Evolutionary conservation across 2,888 invertebrate genomes (phyloP).

Genomic region (Papilio gigon): DNA sequence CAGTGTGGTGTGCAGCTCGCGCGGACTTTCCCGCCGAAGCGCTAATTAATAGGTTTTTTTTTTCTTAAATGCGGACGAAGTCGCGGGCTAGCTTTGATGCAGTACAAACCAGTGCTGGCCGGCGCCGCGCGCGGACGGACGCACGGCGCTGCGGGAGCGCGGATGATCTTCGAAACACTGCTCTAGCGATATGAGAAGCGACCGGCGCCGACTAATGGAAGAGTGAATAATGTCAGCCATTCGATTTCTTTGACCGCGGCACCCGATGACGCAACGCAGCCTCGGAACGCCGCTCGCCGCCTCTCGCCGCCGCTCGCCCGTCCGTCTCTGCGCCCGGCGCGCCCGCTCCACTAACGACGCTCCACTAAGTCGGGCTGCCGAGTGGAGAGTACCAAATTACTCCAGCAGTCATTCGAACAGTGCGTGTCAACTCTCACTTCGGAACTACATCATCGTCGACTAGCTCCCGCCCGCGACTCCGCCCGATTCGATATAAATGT

Average conservation of each 20-base stretch:
- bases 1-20: too few relatives aligned
- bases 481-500: not conserved
- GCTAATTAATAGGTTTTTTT: too few relatives aligned
- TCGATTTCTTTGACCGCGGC: constrained; percentile 20
- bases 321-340: constrained; percentile 1
- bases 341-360: too few relatives aligned
- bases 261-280: constrained; percentile 2
- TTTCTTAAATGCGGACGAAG: too few relatives aligned
- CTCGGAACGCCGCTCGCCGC: not conserved
- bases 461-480: not conserved
- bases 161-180: not conserved
- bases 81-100: too few relatives aligned
- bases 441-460: not conserved
- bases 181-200: too few relatives aligned
- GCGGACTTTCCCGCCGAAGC: too few relatives aligned
- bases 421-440: not conserved
- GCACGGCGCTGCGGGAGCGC: too few relatives aligned
- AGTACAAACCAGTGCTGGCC: too few relatives aligned
- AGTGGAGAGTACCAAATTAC: not conserved
- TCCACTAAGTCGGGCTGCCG: not conserved
- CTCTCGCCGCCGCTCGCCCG: not conserved
- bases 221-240: constrained; percentile 30
- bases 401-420: not conserved
- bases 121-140: too few relatives aligned
- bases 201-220: constrained; percentile 5